A percentile compares a stretch with the other conserved stretches of the same genome.
phyloP scores from a whole-genome alignment of 2,888 invertebrate species.

The Drosophila pseudotalamancana region DNA sequence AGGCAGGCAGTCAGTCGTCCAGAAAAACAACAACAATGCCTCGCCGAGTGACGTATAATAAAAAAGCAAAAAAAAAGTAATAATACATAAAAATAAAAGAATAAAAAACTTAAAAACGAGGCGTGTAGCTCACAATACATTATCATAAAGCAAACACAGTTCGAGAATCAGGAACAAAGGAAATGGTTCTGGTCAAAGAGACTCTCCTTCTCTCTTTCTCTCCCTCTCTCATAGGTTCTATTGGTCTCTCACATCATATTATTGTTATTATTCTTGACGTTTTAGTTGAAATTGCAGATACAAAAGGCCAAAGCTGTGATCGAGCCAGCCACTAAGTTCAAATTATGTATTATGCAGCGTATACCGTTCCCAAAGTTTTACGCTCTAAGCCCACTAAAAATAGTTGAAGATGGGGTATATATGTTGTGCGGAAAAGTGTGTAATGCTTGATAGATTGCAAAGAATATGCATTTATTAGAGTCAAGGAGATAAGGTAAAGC shows the following conservation, averaged over 20 bases:
- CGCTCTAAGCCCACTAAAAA: too few relatives aligned
- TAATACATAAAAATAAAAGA: too few relatives aligned
- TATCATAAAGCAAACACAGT: constrained; percentile 71
- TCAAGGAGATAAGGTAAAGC: too few relatives aligned
- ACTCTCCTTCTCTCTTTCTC: not conserved
- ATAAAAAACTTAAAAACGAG: constrained; percentile 9
- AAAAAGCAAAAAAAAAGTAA: constrained; percentile 13
- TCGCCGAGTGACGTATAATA: constrained; percentile 46
- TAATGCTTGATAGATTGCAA: too few relatives aligned
- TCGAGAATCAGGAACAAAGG: constrained; percentile 39
- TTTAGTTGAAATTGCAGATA: constrained; percentile 53
- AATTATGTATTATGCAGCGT: constrained; percentile 72
- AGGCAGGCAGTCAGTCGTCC: constrained; percentile 60
- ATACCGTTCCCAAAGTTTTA: constrained; percentile 58
- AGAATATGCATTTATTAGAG: too few relatives aligned
- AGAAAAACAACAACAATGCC: constrained; percentile 31
- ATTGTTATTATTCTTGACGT: constrained; percentile 65
- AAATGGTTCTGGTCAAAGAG: constrained; percentile 20
- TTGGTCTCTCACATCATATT: constrained; percentile 56
- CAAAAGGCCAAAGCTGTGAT: constrained; percentile 53
- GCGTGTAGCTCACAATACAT: constrained; percentile 49
- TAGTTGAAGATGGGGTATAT: too few relatives aligned
- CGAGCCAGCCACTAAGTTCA: constrained; percentile 61
- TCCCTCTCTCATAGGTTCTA: not conserved
- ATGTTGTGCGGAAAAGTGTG: too few relatives aligned